A percentile compares a stretch with the other conserved stretches of the same genome.
These are phyloP conservation scores for Drosophila pachea DNA, from an alignment of 1,140 invertebrate genomes.

Conservation along the genomic window DNA sequence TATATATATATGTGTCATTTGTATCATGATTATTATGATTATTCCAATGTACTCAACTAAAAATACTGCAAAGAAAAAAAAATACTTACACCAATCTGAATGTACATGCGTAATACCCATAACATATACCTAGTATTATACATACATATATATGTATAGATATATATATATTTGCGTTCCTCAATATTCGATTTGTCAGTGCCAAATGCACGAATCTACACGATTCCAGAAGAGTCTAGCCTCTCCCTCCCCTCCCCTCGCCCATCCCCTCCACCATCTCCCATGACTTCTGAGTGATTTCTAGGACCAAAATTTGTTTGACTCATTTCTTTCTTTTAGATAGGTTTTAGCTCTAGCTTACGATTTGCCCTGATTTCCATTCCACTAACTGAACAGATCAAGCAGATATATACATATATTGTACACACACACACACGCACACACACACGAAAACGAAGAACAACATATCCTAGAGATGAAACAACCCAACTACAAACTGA, in stretches of 20 bases:
- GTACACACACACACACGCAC: conserved; percentile 53
- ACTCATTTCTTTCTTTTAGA: too few relatives aligned
- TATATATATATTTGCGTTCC: neutral
- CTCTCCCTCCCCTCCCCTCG: too few relatives aligned
- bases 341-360: too few relatives aligned
- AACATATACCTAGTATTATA: neutral
- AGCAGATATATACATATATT: too few relatives aligned
- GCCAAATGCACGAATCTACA: conserved; percentile 32
- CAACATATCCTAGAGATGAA: conserved; percentile 26
- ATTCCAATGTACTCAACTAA: conserved; percentile 9
- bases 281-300: conserved; percentile 16
- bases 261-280: too few relatives aligned
- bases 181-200: conserved; percentile 29
- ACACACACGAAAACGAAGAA: conserved; percentile 41
- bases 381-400: too few relatives aligned
- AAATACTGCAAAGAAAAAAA: neutral
- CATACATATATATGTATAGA: neutral
- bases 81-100: conserved; percentile 16
- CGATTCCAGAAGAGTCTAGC: too few relatives aligned
- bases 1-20: neutral
- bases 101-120: conserved; percentile 17
- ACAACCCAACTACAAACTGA: conserved; percentile 30
- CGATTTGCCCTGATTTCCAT: too few relatives aligned
- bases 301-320: conserved; percentile 22
- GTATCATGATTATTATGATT: conserved; percentile 11